Base-by-base conservation (phyloP, 2,797 vertebrate species). In the Gallinago stenura region DNA sequence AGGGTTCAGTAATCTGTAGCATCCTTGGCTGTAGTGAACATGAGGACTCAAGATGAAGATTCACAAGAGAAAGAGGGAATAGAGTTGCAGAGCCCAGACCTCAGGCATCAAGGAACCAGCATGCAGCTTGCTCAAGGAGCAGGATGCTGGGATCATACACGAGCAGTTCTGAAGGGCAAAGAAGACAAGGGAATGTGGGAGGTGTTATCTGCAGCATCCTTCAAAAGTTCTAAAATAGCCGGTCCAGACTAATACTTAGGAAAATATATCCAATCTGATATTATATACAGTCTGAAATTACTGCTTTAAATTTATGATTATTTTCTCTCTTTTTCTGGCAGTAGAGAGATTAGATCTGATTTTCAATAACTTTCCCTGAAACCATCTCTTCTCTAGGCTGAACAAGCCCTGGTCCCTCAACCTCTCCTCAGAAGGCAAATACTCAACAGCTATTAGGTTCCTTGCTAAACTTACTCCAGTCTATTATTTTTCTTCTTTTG, bases 371-470 rank as follows among this genome's bases (percentile, higher is more conserved):
- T 30, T 56, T 50, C 24, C 24, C 35, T 43, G 8, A 75, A 89
- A 9, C 18, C 6, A 33, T 22, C 16, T 51, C 24, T 83, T 45
- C 72, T 72, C 14, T 8, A 51, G 37, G 33, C 0, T 1, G 2
- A 68, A 51, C 8, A 56, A 68, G 25, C 28, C 17, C 33, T 54
- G 13, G 10, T 65, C 11, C 25, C 33, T 60, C 72, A 78, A 15
- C 15, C 7, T 43, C 6, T 72, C 9, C 31, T 77, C 45, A 77
- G 11, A 65, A 45, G 8, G 2, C 21, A 37, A 37, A 37, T 37
- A 51, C 9, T 7, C 12, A 26, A 3, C 30, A 78, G n/a, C 25
- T 39, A 2, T 0, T 14, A 35, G 12, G 9, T 66, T 31, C 6
- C 25, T 60, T 4, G 0, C 9, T 72, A 43, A 78, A 21, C 28